A percentile compares a stretch with the other conserved stretches of the same genome.
phyloP scores from a whole-genome alignment of 2,888 invertebrate species.

The Trachelus tabidus region DNA sequence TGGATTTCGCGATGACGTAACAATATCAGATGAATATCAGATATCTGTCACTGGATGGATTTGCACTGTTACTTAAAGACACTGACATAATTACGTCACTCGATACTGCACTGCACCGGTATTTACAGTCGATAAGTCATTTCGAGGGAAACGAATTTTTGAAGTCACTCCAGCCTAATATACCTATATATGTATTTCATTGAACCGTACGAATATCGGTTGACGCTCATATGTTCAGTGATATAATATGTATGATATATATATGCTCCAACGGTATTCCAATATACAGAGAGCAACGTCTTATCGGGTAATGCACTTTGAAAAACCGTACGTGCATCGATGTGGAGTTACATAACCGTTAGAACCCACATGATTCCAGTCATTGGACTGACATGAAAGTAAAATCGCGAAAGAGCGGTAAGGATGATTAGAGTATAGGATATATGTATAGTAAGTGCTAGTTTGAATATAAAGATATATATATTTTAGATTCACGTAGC shows the following conservation, averaged over 20 bases:
- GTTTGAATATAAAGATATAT: background rate
- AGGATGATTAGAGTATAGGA: background rate
- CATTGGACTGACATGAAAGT: background rate
- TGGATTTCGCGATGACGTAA: conserved; percentile 39
- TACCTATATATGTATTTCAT: background rate
- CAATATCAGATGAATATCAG: conserved; percentile 10
- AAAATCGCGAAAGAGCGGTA: background rate
- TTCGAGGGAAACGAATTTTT: background rate
- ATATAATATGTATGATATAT: background rate
- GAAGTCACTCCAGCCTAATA: background rate
- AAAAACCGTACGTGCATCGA: background rate
- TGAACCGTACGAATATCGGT: too few species aligned
- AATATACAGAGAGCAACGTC: background rate
- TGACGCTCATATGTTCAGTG: too few species aligned
- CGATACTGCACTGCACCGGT: background rate
- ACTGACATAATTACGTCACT: background rate
- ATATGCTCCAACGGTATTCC: background rate
- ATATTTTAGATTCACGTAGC: background rate
- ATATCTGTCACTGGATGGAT: background rate
- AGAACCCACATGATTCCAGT: background rate
- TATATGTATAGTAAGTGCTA: background rate
- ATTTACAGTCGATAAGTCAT: background rate
- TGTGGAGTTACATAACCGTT: background rate
- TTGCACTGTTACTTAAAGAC: background rate
- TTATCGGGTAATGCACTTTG: background rate